These are phyloP conservation scores for Amia ocellicauda DNA, from an alignment of 2,113 vertebrate genomes.

Conservation along the genomic window DNA sequence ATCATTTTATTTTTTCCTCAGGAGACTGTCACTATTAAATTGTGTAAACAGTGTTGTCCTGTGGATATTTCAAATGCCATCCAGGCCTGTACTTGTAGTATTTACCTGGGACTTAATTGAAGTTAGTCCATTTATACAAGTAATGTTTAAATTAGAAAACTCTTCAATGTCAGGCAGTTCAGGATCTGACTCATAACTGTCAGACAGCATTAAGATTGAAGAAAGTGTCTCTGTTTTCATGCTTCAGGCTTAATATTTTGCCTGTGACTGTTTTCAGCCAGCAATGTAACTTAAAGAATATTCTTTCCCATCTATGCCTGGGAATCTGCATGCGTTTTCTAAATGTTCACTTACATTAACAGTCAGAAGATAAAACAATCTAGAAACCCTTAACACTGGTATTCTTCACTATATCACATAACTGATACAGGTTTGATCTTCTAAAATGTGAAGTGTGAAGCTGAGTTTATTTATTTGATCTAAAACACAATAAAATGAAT, in stretches of 20 bases:
- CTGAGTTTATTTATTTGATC: too few relatives aligned
- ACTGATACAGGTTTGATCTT: too few relatives aligned
- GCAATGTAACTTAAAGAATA: too few relatives aligned
- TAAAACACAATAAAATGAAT: too few relatives aligned
- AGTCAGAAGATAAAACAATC: too few relatives aligned
- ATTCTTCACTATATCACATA: too few relatives aligned
- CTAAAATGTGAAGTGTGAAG: too few relatives aligned
- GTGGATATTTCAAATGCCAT: constrained; percentile 24
- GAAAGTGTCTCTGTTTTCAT: constrained; percentile 27
- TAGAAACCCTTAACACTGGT: too few relatives aligned
- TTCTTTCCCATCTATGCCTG: too few relatives aligned
- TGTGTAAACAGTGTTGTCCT: constrained; percentile 27
- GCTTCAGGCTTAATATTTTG: constrained; percentile 18
- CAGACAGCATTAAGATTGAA: constrained; percentile 28
- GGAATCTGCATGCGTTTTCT: too few relatives aligned
- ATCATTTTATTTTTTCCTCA: too few relatives aligned
- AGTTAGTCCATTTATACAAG: constrained; percentile 33
- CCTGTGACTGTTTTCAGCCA: constrained; percentile 22
- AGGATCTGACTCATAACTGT: constrained; percentile 27
- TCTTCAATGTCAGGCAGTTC: constrained; percentile 32
- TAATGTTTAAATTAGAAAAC: constrained; percentile 40
- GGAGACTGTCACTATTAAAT: constrained; percentile 1
- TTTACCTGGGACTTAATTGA: constrained; percentile 31
- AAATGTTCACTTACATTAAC: too few relatives aligned
- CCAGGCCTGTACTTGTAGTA: constrained; percentile 30